These are phyloP conservation scores for Silurus asotus DNA, from an alignment of 2,113 vertebrate genomes.

Conservation along the genomic window DNA sequence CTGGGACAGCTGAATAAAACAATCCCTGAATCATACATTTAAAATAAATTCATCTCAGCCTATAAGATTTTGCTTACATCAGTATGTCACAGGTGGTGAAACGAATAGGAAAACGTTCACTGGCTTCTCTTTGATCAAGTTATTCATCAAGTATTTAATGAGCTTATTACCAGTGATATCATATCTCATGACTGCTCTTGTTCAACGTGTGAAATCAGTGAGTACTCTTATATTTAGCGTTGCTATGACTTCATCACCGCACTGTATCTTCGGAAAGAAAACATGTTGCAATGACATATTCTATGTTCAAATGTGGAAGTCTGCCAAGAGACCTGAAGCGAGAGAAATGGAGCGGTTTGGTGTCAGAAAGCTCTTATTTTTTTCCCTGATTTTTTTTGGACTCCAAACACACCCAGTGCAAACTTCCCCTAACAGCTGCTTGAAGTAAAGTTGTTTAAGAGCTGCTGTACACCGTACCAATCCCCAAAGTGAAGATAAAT, in stretches of 20 bases:
- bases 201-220: neutral
- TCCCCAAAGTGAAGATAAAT: constrained; percentile 15
- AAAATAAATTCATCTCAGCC: neutral
- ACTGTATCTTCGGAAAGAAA: constrained; percentile 23
- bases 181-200: constrained; percentile 4
- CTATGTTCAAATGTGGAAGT: constrained; percentile 22
- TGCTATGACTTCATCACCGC: constrained; percentile 36
- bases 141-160: constrained; percentile 17
- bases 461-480: constrained; percentile 3
- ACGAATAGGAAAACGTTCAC: neutral
- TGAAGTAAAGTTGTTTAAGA: constrained; percentile 9
- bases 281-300: constrained; percentile 26
- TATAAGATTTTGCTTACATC: neutral
- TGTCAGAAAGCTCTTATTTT: neutral
- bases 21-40: neutral
- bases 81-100: neutral
- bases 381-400: neutral
- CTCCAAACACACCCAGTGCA: neutral
- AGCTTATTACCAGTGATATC: constrained; percentile 30
- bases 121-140: neutral
- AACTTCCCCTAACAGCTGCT: constrained; percentile 9
- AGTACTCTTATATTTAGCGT: constrained; percentile 20
- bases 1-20: neutral
- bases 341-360: constrained; percentile 29
- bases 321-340: neutral